Percentiles rank a stretch among this genome's conserved stretches.
Evolutionary conservation across 2,888 invertebrate species (phyloP).

Genomic region (Melinopterus prodromus): DNA sequence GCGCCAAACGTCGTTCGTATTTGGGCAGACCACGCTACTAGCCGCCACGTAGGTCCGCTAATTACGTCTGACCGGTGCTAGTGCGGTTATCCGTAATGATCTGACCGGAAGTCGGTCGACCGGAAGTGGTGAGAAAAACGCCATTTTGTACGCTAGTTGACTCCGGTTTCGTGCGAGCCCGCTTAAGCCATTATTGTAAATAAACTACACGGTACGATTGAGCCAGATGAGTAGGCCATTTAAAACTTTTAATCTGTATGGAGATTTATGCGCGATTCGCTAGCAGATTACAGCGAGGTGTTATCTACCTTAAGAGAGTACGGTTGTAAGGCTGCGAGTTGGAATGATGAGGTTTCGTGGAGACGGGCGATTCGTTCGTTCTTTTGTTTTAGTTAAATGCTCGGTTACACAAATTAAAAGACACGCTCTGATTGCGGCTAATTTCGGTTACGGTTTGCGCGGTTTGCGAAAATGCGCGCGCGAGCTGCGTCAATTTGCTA

Average conservation of each 20-base stretch:
- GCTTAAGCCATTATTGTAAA: constrained; percentile 57
- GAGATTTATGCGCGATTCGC: constrained; percentile 45
- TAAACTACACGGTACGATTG: constrained; percentile 40
- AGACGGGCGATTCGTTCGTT: constrained; percentile 9
- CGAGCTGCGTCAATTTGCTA: background rate
- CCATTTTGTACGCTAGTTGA: constrained; percentile 63
- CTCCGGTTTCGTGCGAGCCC: constrained; percentile 59
- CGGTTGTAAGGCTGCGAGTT: background rate
- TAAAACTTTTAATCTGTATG: constrained; percentile 52
- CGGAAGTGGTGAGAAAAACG: constrained; percentile 63
- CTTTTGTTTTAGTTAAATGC: constrained; percentile 26
- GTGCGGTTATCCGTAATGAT: constrained; percentile 61
- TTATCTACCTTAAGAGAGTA: background rate
- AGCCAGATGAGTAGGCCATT: constrained; percentile 42
- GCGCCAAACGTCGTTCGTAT: background rate
- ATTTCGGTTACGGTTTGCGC: background rate
- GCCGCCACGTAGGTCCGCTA: constrained; percentile 9
- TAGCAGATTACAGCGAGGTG: background rate
- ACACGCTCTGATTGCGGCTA: constrained; percentile 13
- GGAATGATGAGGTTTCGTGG: background rate
- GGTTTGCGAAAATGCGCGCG: background rate
- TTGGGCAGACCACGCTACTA: background rate
- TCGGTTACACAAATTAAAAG: constrained; percentile 14
- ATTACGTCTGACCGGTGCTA: constrained; percentile 21
- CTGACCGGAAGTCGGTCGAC: constrained; percentile 58